These are phyloP conservation scores for Crotalus horridus DNA, from an alignment of 2,113 vertebrate genomes.

Conservation along the genomic window DNA sequence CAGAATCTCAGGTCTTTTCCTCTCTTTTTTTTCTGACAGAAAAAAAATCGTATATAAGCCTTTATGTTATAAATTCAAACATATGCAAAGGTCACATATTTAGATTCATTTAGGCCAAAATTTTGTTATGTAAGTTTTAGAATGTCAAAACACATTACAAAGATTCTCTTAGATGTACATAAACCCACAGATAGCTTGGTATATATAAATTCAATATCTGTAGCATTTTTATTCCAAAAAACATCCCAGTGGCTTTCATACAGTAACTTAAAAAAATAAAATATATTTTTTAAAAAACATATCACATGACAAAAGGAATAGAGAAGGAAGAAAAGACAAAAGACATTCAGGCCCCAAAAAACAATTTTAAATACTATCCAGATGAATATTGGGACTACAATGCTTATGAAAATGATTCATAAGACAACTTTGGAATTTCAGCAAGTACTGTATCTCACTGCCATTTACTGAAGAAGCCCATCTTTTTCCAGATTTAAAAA, in stretches of 20 bases:
- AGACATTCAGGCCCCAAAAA: not conserved
- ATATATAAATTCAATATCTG: not conserved
- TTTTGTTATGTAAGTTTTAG: not conserved
- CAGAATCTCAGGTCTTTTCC: slow-evolving; percentile 57
- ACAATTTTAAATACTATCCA: not conserved
- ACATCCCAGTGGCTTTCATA: not conserved
- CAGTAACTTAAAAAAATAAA: not conserved
- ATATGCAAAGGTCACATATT: not conserved
- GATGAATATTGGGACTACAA: not conserved
- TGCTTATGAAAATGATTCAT: not conserved
- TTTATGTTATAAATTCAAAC: not conserved
- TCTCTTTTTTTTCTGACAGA: not conserved
- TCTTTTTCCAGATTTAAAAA: not conserved
- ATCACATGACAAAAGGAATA: not conserved
- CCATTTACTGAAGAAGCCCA: not conserved
- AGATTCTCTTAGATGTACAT: not conserved
- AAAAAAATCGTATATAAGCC: not conserved
- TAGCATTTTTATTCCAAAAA: not conserved
- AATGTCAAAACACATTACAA: not conserved
- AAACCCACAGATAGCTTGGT: not conserved
- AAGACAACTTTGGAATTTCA: not conserved
- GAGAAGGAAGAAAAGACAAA: not conserved
- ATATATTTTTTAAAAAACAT: not conserved
- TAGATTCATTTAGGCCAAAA: not conserved
- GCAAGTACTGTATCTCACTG: not conserved